These are phyloP conservation scores for Rhagium mordax DNA, from an alignment of 2,888 invertebrate species.

Conservation along the genomic window DNA sequence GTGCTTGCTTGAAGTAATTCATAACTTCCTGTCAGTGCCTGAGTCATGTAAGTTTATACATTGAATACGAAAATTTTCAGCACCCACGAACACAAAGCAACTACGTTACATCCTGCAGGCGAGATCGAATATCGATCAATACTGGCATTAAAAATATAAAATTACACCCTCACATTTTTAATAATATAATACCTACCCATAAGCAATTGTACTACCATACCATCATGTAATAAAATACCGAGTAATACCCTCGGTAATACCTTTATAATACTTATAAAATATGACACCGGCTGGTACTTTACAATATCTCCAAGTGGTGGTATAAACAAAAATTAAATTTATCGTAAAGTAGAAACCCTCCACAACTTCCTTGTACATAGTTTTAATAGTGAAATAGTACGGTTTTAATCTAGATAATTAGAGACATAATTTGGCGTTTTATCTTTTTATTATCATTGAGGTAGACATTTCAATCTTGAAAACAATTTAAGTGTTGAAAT, in stretches of 20 bases:
- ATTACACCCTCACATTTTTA: slow-evolving; percentile 44
- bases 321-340: background rate
- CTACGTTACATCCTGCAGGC: slow-evolving; percentile 62
- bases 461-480: background rate
- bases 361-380: background rate
- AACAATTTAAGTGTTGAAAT: background rate
- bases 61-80: slow-evolving; percentile 57
- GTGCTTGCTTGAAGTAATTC: slow-evolving; percentile 53
- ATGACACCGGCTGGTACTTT: background rate
- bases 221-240: slow-evolving; percentile 1
- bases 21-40: slow-evolving; percentile 59
- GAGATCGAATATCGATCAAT: slow-evolving; percentile 68
- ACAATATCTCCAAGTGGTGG: background rate
- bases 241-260: background rate
- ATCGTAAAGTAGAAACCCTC: background rate
- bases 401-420: background rate
- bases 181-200: slow-evolving; percentile 1
- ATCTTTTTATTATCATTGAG: background rate
- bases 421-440: background rate
- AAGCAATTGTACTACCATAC: background rate
- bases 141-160: slow-evolving; percentile 46
- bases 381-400: background rate
- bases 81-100: slow-evolving; percentile 50
- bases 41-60: slow-evolving; percentile 59
- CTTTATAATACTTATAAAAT: background rate